phyloP scores from a whole-genome alignment of 2,113 vertebrate genomes.

The Chionomys nivalis region DNA sequence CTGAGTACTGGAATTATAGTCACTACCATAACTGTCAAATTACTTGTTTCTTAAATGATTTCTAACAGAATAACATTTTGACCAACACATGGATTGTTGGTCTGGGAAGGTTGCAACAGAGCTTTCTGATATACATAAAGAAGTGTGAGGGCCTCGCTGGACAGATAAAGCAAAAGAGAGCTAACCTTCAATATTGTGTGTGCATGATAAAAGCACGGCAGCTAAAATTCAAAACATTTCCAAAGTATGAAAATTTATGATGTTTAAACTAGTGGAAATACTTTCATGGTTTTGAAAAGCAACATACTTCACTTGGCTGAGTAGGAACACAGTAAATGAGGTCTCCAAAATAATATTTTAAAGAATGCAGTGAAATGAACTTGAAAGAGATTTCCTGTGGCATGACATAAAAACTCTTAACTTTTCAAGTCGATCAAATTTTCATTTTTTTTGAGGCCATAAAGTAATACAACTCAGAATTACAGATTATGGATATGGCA shows the following conservation, averaged over 20 bases:
- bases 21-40: neutral
- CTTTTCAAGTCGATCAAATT: constrained; percentile 45
- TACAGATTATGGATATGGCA: neutral
- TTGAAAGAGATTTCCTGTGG: constrained; percentile 36
- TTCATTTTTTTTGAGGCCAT: constrained; percentile 29
- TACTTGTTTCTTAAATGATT: constrained; percentile 39
- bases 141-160: neutral
- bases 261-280: neutral
- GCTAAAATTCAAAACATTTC: neutral
- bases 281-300: constrained; percentile 50
- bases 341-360: constrained; percentile 38
- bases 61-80: neutral
- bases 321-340: neutral
- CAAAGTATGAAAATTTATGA: constrained; percentile 13
- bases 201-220: neutral
- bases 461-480: constrained; percentile 21
- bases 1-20: neutral
- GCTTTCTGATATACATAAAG: neutral
- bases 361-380: constrained; percentile 33
- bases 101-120: neutral
- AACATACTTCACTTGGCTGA: neutral
- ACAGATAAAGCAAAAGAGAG: neutral
- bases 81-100: neutral
- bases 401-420: constrained; percentile 28
- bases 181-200: neutral